Percentiles rank a stretch among this genome's conserved stretches.
phyloP scores from a whole-genome alignment of 2,797 vertebrate genomes.

The Pseudochaenichthys georgianus region DNA sequence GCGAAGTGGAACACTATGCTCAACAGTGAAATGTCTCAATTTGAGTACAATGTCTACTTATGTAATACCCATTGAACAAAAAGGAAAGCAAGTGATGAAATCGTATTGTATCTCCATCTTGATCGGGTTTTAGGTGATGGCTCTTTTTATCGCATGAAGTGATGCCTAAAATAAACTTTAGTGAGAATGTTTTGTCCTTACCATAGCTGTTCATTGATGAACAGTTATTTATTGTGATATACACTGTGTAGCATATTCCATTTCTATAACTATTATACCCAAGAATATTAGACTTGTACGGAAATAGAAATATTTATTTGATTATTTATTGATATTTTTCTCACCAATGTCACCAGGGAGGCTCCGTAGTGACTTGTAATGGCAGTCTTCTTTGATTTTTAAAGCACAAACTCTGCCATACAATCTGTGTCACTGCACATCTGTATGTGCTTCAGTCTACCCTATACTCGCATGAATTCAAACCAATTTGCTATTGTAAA shows the following conservation, averaged over 20 bases:
- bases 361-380: too few species aligned
- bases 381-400: conserved; percentile 19
- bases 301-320: background rate
- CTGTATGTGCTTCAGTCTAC: conserved; percentile 2
- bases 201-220: conserved; percentile 16
- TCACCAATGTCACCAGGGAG: too few species aligned
- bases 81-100: conserved; percentile 33
- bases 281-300: conserved; percentile 32
- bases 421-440: conserved; percentile 22
- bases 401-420: conserved; percentile 11
- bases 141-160: conserved; percentile 23
- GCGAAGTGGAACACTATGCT: conserved; percentile 32
- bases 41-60: conserved; percentile 26
- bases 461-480: conserved; percentile 4
- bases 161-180: background rate
- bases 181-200: background rate
- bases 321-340: too few species aligned
- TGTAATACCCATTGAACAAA: conserved; percentile 35
- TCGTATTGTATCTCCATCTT: background rate
- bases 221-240: conserved; percentile 31
- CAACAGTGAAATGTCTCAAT: conserved; percentile 27
- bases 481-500: conserved; percentile 19
- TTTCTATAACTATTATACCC: conserved; percentile 9
- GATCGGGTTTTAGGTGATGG: conserved; percentile 11
- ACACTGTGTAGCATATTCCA: conserved; percentile 25